Evolutionary conservation across 2,113 vertebrate genomes (phyloP), one percentile per base, ranked within the genome.

Genomic region (Triplophysa tibetana): DNA sequence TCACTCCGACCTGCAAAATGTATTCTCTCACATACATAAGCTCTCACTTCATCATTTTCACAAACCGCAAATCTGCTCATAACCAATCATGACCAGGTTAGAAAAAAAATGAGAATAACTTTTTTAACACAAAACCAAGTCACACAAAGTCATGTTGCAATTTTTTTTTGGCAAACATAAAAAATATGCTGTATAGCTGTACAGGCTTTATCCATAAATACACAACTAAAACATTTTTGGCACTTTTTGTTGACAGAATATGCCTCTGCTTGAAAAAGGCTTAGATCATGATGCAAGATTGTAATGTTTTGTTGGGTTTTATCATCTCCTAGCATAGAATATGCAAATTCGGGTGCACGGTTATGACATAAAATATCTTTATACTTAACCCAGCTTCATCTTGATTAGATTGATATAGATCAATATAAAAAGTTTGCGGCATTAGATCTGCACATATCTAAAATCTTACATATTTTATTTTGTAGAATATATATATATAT

Each of bases 191-290:
- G 43, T 45, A 45, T 9, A 74, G 4, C 14, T 38, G 33, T 38
- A 10, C 38, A 41, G 33, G 56, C 8, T 24, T 19, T 4, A 17
- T 21, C 16, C 38, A 60, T 43, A 43, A 17, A 74, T 9, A 52
- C 48, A 43, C 11, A 50, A 38, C 33, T 16, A 21, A 70, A 29
- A 29, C 29, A 29, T 29, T 6, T 38, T 6, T 17, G 19, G 26
- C 8, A 29, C 12, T 56, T 54, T 72, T 58, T 73, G 52, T 58
- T 72, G 19, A 56, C 58, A 21, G 17, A 72, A 72, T 12, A 38
- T n/a, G 6, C 24, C 45, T 54, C 1, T 29, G 68, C 48, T 54
- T 70, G 45, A 29, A 70, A 29, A 16, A 2, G n/a, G n/a, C 21
- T 38, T 38, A 21, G 45, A 68, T 29, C 26, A 29, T 29, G 26